These are phyloP conservation scores for Brienomyrus brachyistius DNA, from an alignment of 2,113 vertebrate genomes.

Conservation along the genomic window DNA sequence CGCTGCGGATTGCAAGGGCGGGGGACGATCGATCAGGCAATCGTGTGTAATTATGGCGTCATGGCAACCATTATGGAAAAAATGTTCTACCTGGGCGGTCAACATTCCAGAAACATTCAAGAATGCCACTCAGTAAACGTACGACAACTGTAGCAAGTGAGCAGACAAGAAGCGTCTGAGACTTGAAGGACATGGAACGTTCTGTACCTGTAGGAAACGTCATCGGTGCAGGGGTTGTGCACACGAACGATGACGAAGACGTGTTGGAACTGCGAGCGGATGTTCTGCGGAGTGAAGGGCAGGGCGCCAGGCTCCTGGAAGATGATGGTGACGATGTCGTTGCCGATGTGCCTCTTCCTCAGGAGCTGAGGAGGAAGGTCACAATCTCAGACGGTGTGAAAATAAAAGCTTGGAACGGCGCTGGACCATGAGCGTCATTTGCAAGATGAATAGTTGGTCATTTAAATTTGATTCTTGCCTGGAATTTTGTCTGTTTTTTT, in stretches of 20 bases:
- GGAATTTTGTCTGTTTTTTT: not conserved
- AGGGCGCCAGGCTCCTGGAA: constrained; percentile 87
- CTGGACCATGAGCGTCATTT: not conserved
- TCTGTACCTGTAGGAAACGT: constrained; percentile 77
- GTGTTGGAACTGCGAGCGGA: constrained; percentile 92
- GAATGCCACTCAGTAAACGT: not conserved
- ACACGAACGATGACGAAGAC: constrained; percentile 88
- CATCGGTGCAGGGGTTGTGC: constrained; percentile 80
- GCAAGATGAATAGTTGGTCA: not conserved
- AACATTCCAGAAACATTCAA: not conserved
- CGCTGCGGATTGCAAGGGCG: constrained; percentile 49
- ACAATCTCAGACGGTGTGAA: constrained; percentile 8
- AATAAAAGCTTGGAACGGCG: not conserved
- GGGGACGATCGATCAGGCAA: not conserved
- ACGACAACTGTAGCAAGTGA: not conserved
- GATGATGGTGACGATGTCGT: constrained; percentile 94
- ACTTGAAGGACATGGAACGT: not conserved
- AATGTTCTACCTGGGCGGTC: not conserved
- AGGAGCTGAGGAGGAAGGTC: constrained; percentile 61
- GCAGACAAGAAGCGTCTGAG: not conserved
- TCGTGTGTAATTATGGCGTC: too few species aligned
- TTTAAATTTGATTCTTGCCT: not conserved
- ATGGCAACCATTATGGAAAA: not conserved
- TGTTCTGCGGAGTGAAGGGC: constrained; percentile 86
- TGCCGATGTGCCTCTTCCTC: constrained; percentile 91